phyloP scores from a whole-genome alignment of 2,888 invertebrate genomes.

The Tricholauxania praeusta region DNA sequence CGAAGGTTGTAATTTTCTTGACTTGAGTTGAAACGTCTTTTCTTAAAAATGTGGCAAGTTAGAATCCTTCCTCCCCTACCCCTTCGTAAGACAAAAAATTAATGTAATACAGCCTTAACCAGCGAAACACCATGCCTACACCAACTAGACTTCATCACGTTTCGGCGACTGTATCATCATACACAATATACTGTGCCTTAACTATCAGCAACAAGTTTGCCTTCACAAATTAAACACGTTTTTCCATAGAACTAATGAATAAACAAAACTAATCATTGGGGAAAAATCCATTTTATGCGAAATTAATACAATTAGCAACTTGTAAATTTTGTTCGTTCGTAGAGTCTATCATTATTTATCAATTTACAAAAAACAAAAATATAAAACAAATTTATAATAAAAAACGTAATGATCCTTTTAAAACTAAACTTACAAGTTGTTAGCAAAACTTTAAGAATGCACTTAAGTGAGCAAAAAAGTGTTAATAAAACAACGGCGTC shows the following conservation, averaged over 20 bases:
- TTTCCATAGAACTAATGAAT: conserved; percentile 65
- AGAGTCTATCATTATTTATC: conserved; percentile 53
- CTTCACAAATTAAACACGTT: conserved; percentile 66
- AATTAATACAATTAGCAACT: conserved; percentile 62
- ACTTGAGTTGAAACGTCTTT: too few species aligned
- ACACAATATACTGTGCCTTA: conserved; percentile 16
- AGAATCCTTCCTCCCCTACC: too few species aligned
- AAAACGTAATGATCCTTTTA: too few species aligned
- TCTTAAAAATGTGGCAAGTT: too few species aligned
- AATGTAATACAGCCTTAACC: not conserved
- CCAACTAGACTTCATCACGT: not conserved
- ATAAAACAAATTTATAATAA: too few species aligned
- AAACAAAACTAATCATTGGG: conserved; percentile 47
- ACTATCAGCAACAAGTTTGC: conserved; percentile 52
- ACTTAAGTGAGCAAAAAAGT: conserved; percentile 24
- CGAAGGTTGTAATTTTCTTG: too few species aligned
- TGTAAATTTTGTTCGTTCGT: conserved; percentile 54
- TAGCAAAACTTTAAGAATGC: not conserved
- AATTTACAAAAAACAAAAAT: conserved; percentile 17
- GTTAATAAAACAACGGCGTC: conserved; percentile 36
- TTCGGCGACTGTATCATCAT: too few species aligned
- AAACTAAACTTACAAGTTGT: too few species aligned
- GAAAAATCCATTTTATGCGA: conserved; percentile 49
- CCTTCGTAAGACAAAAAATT: too few species aligned
- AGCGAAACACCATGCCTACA: not conserved